Conservation (phyloP, 2,113 vertebrate genomes). For the Cyrtonyx montezumae region DNA sequence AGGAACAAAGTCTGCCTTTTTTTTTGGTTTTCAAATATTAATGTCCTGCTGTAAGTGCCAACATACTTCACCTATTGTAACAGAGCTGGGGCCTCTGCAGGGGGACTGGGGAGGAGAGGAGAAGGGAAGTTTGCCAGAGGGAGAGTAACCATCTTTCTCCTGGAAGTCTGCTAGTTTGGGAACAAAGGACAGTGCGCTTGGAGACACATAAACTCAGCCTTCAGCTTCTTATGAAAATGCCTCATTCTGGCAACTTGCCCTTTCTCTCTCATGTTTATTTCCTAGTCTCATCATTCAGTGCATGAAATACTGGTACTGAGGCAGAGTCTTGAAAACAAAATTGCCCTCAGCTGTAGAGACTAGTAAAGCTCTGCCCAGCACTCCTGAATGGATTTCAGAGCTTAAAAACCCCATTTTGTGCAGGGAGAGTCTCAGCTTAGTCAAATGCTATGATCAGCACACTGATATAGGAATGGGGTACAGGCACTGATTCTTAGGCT, state of each 20-base stretch:
- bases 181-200: neutral
- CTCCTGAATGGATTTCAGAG: neutral
- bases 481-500: neutral
- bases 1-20: constrained; percentile 26
- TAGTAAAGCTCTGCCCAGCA: neutral
- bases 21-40: constrained; percentile 32
- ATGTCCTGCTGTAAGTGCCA: neutral
- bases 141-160: neutral
- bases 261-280: constrained; percentile 21
- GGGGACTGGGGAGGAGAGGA: neutral
- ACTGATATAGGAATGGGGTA: neutral
- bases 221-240: neutral
- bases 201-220: neutral
- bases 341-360: neutral
- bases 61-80: neutral
- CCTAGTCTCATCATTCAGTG: neutral
- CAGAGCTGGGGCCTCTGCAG: neutral
- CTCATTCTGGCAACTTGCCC: neutral
- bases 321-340: neutral
- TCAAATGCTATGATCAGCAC: neutral
- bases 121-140: neutral
- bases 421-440: neutral
- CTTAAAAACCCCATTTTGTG: neutral
- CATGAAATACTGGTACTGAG: neutral
- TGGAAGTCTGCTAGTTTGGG: neutral